Conservation (phyloP, 92 coral and sea anemone species). For the Actinernus sp. region DNA sequence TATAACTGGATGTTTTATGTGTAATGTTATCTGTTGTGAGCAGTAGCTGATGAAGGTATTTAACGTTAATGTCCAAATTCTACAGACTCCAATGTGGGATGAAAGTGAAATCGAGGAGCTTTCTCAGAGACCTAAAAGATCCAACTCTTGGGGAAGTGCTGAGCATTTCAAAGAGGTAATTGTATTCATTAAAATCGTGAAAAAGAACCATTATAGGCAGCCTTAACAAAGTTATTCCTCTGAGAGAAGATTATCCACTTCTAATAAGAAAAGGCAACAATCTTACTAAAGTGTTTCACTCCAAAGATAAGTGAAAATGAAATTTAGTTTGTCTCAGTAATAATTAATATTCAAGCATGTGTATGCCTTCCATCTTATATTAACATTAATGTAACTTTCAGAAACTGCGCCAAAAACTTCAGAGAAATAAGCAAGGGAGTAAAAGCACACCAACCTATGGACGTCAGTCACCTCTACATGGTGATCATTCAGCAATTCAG, state of each 20-base stretch:
- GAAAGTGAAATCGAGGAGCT: conserved; percentile 71
- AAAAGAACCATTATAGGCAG: too few relatives aligned
- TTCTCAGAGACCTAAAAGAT: conserved; percentile 73
- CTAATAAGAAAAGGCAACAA: too few relatives aligned
- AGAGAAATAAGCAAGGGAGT: conserved; percentile 83
- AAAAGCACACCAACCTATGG: conserved; percentile 82
- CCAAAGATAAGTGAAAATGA: too few relatives aligned
- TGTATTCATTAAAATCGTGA: too few relatives aligned
- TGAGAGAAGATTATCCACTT: too few relatives aligned
- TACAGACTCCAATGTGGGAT: conserved; percentile 86
- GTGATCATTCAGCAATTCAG: conserved; percentile 88
- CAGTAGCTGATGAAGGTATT: not conserved
- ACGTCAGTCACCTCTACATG: conserved; percentile 93
- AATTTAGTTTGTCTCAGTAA: too few relatives aligned
- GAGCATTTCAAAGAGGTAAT: conserved; percentile 89
- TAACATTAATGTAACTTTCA: conserved; percentile 4
- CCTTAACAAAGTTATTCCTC: too few relatives aligned
- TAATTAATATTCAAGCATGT: too few relatives aligned
- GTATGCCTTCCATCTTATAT: too few relatives aligned
- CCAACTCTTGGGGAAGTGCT: conserved; percentile 97
- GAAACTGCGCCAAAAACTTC: conserved; percentile 86
- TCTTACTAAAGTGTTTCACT: too few relatives aligned
- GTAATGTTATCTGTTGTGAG: too few relatives aligned
- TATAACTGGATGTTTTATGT: too few relatives aligned
- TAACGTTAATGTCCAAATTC: not conserved